Conservation (phyloP, 2,113 vertebrate genomes). For the Bufo bufo region DNA sequence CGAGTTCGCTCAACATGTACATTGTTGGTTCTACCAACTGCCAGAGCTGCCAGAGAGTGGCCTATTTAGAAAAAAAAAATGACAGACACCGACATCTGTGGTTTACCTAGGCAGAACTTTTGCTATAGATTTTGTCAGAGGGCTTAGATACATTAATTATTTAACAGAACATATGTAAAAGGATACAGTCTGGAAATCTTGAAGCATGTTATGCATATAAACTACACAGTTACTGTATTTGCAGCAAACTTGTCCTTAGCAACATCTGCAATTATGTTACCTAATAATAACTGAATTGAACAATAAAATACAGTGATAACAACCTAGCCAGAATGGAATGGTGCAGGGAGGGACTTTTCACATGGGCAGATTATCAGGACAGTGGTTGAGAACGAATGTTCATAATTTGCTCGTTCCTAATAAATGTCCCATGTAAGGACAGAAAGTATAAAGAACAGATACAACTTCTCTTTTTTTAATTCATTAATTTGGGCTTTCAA, state of each 20-base stretch:
- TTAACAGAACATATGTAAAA: slow-evolving; percentile 40
- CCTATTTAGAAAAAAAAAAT: not conserved
- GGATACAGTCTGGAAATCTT: slow-evolving; percentile 10
- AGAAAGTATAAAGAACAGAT: too few species aligned
- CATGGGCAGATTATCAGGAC: too few species aligned
- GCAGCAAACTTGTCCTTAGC: not conserved
- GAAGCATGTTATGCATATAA: slow-evolving; percentile 10
- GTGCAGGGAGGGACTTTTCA: too few species aligned
- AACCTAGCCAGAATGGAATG: not conserved
- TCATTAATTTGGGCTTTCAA: too few species aligned
- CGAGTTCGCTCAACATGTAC: not conserved
- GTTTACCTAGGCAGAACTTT: slow-evolving; percentile 27
- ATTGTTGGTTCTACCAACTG: not conserved
- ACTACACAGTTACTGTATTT: too few species aligned
- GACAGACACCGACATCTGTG: slow-evolving; percentile 8
- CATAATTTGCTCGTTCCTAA: too few species aligned
- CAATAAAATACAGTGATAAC: not conserved
- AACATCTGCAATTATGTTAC: not conserved
- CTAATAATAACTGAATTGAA: not conserved
- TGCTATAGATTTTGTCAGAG: slow-evolving; percentile 31
- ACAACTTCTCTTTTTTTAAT: too few species aligned
- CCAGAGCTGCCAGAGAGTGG: not conserved
- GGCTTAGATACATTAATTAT: slow-evolving; percentile 23
- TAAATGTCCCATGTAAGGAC: too few species aligned
- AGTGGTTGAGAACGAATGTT: too few species aligned